A percentile compares a stretch with the other conserved stretches of the same genome.
These are phyloP conservation scores for Dioctria linearis DNA, from an alignment of 2,888 invertebrate genomes.

Conservation along the genomic window DNA sequence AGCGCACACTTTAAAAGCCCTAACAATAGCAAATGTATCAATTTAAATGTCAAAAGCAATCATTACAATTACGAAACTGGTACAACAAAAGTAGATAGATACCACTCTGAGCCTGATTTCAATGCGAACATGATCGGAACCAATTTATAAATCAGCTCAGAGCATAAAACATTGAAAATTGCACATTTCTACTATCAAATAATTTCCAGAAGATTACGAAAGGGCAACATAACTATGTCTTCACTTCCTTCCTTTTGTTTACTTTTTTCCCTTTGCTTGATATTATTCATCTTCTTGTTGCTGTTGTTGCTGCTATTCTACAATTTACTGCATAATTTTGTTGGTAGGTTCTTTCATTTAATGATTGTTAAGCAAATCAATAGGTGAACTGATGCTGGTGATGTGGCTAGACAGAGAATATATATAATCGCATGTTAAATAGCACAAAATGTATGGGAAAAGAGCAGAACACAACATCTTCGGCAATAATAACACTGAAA, in stretches of 20 bases:
- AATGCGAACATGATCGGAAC: constrained; percentile 37
- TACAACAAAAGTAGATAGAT: constrained; percentile 2
- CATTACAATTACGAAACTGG: constrained; percentile 46
- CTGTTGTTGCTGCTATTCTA: constrained; percentile 3
- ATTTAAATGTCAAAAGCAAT: constrained; percentile 52
- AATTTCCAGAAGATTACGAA: constrained; percentile 51
- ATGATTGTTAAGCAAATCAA: constrained; percentile 51
- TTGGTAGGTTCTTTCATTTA: constrained; percentile 8
- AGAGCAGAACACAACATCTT: constrained; percentile 18
- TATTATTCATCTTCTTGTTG: constrained; percentile 19
- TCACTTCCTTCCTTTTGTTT: constrained; percentile 45
- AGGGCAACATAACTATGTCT: constrained; percentile 49
- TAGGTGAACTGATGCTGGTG: neutral
- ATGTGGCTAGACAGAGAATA: constrained; percentile 14
- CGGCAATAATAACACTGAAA: constrained; percentile 10
- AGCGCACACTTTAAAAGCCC: constrained; percentile 3
- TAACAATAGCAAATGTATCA: constrained; percentile 49
- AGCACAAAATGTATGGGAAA: neutral
- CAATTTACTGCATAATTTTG: no score
- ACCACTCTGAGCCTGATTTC: neutral
- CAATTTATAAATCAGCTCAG: constrained; percentile 48
- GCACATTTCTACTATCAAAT: constrained; percentile 46
- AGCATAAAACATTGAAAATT: constrained; percentile 53
- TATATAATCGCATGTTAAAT: constrained; percentile 14
- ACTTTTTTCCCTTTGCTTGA: constrained; percentile 17